phyloP scores from a whole-genome alignment of 2,888 invertebrate species.

The Sinohyriopsis cumingii region DNA sequence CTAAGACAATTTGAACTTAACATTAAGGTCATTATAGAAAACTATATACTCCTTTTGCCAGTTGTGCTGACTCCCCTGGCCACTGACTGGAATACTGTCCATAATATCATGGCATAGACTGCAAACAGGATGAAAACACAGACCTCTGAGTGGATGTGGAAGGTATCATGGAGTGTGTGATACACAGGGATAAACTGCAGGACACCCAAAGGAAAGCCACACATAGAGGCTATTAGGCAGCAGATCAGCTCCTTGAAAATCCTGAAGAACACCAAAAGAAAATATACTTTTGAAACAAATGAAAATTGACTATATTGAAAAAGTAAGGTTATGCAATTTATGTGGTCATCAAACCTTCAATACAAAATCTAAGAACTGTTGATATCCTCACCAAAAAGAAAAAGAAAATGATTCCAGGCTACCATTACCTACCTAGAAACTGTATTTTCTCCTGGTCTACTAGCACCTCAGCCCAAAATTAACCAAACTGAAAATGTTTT shows the following conservation, averaged over 20 bases:
- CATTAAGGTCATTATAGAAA: too few relatives aligned
- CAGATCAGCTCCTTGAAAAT: conserved; percentile 75
- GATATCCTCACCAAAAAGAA: too few relatives aligned
- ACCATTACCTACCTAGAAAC: too few relatives aligned
- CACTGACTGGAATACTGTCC: conserved; percentile 77
- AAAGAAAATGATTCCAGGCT: too few relatives aligned
- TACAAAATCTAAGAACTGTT: too few relatives aligned
- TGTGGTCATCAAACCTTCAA: neutral
- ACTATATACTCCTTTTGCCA: too few relatives aligned
- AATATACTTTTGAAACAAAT: too few relatives aligned
- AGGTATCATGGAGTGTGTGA: conserved; percentile 83
- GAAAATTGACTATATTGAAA: neutral
- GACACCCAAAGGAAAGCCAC: conserved; percentile 80
- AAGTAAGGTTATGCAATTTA: neutral
- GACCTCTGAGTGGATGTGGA: conserved; percentile 81
- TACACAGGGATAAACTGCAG: conserved; percentile 83
- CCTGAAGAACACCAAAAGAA: conserved; percentile 68
- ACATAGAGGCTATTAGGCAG: conserved; percentile 74
- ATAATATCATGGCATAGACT: conserved; percentile 77
- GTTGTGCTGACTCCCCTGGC: conserved; percentile 30
- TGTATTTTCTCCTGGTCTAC: too few relatives aligned
- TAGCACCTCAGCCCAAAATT: too few relatives aligned
- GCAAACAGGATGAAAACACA: conserved; percentile 80
- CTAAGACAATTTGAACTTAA: too few relatives aligned
- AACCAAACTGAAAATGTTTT: too few relatives aligned